Percentiles rank a stretch among this genome's conserved stretches.
Evolutionary conservation across 2,113 vertebrate genomes (phyloP).

Genomic region (Zapus hudsonius): DNA sequence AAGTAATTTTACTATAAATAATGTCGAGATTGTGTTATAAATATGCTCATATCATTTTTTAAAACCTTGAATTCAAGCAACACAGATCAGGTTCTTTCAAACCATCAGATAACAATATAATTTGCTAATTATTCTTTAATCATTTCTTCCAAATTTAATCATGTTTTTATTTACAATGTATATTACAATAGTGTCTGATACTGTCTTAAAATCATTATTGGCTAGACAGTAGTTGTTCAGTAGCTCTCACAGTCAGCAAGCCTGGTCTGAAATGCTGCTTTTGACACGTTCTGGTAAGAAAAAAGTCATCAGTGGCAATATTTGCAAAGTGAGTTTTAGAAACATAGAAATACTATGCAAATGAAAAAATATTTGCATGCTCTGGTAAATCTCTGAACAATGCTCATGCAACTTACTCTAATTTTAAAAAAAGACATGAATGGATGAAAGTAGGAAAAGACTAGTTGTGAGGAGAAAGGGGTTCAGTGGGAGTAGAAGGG

Average conservation of each 20-base stretch:
- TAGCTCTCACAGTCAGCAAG: slow-evolving; percentile 5
- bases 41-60: neutral
- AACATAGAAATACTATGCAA: neutral
- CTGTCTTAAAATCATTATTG: neutral
- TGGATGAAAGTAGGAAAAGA: too few relatives aligned
- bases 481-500: too few relatives aligned
- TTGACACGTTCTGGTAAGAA: slow-evolving; percentile 14
- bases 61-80: slow-evolving; percentile 72
- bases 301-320: neutral
- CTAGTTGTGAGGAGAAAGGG: too few relatives aligned
- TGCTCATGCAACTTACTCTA: too few relatives aligned
- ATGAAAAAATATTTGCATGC: neutral
- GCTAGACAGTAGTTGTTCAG: neutral
- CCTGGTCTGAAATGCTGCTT: neutral
- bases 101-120: neutral
- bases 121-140: neutral
- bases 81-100: slow-evolving; percentile 65
- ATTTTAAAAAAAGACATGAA: too few relatives aligned
- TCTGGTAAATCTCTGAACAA: too few relatives aligned
- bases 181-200: slow-evolving; percentile 4
- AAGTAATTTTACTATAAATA: slow-evolving; percentile 45
- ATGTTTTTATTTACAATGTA: slow-evolving; percentile 1
- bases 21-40: neutral
- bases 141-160: slow-evolving; percentile 31
- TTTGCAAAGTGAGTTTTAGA: slow-evolving; percentile 23